Conservation (phyloP, 1,140 invertebrate genomes). For the Sminthurinus signatus region DNA sequence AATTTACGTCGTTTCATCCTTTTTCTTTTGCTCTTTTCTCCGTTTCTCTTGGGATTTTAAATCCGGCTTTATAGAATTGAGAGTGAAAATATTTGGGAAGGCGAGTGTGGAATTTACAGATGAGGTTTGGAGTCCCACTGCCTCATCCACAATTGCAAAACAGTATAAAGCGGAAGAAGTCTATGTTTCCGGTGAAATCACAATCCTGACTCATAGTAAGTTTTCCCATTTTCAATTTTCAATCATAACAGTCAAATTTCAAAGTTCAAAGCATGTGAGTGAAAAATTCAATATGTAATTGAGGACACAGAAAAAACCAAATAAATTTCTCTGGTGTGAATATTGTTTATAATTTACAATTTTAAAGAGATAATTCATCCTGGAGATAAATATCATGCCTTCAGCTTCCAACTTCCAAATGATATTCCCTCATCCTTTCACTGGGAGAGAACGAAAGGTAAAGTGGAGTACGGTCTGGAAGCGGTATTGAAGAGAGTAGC, state of each 20-base stretch:
- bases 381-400: conserved; percentile 48
- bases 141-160: no score
- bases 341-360: not conserved
- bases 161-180: no score
- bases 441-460: conserved; percentile 48
- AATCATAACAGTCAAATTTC: not conserved
- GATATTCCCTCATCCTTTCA: conserved; percentile 50
- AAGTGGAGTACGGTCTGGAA: conserved; percentile 53
- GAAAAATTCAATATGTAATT: not conserved
- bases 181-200: conserved; percentile 7
- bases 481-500: conserved; percentile 76
- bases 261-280: not conserved
- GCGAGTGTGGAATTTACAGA: no score
- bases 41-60: no score
- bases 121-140: no score
- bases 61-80: no score
- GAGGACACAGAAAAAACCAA: conserved; percentile 17
- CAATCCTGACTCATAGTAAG: not conserved
- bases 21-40: no score
- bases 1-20: no score
- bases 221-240: not conserved
- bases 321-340: not conserved
- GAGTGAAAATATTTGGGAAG: no score
- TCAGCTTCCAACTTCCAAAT: conserved; percentile 48
- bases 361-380: conserved; percentile 19